Base-by-base conservation (phyloP, 2,113 vertebrate genomes). In the Hemicordylus capensis region DNA sequence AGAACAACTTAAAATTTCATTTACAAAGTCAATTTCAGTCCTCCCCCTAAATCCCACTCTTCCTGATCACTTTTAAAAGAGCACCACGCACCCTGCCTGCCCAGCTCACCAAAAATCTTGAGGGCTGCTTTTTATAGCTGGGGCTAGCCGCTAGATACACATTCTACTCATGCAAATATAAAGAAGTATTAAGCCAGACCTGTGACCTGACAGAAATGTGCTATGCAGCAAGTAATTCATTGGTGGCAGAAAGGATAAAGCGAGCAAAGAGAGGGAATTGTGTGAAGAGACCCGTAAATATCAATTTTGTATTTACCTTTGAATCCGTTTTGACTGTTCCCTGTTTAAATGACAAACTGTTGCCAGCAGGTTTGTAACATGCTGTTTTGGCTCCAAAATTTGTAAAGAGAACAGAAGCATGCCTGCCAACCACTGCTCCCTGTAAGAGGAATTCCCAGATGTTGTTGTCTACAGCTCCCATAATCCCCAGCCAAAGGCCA, bases 201-300 rank as follows among this genome's bases (percentile, higher is more conserved):
- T 61, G 0, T 0, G 0, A 0, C 3, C 24, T 2, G 0, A 34
- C 1, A 0, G 0, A 56, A 19, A 59, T 0, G 0, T 81, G 58
- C 4, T 0, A 0, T 28, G 0, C 0, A 0, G 26, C 31, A 1
- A 0, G 4, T 22, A 81, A 26, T 81, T 82, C 46, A 0, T 0
- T 8, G 1, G 67, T 76, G 72, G 44, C 7, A 58, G 1, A 87
- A 59, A 7, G 20, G 17, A 58, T 22, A 44, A 54, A 31, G 0
- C 0, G 17, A 66, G 72, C 20, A 0, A 37, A 1, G 1, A 77
- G 26, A 12, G 70, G 51, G 70, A 78, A 69, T 24, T 85, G 76
- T 72, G 75, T 26, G 54, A 85, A 87, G 80, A 79, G 80, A 80
- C 48, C 83, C 85, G 0, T 81, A 31, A 76, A 39, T 84, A 54